Base-by-base conservation (phyloP, 1,140 invertebrate genomes). In the Maniola jurtina region DNA sequence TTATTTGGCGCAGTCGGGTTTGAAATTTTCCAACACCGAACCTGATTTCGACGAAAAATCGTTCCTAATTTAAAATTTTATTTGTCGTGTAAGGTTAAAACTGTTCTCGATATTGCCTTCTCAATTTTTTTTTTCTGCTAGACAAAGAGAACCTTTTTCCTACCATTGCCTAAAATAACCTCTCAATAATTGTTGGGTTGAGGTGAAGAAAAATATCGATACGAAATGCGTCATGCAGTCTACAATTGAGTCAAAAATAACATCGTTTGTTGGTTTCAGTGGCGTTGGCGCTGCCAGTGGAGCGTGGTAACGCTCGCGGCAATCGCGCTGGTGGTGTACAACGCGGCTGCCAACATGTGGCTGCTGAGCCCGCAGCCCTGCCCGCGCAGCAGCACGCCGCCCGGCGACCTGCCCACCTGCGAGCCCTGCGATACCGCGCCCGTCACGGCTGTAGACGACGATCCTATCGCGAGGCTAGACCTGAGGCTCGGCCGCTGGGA, bases 401-500 rank as follows among this genome's bases (percentile, higher is more conserved):
- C 80, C 7, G 63, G 68, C 13, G 80, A 83, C 13, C 58, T 80
- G 0, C 69, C 80, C 2, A 80, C 81, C 9, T 86, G 89, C 83
- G 88, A 89, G 77, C 75, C 89, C 6, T 89, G 89, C 70, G 88
- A 91, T 15, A 91, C 75, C 35, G 88, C 55, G 35, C 71, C 61
- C 9, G 73, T 71, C 48, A 57, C 61, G 62, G 76, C 70, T 45
- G 72, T 80, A 50, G 87, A 89, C 64, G 90, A 92, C 63, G 82
- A 91, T 58, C 92, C 92, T 0, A 91, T 93, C 13, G 90, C 91
- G 0, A 92, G 92, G 70, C 76, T 96, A 14, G 93, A 95, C 72
- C 76, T 95, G 2, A 90, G 91, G 6, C 89, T 94, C 1, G 96
- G 95, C 0, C 91, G 95, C 61, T 96, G 95, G 94, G 96, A 97